These are phyloP conservation scores for Chesias legatella DNA, from an alignment of 2,888 invertebrate species.

Conservation along the genomic window DNA sequence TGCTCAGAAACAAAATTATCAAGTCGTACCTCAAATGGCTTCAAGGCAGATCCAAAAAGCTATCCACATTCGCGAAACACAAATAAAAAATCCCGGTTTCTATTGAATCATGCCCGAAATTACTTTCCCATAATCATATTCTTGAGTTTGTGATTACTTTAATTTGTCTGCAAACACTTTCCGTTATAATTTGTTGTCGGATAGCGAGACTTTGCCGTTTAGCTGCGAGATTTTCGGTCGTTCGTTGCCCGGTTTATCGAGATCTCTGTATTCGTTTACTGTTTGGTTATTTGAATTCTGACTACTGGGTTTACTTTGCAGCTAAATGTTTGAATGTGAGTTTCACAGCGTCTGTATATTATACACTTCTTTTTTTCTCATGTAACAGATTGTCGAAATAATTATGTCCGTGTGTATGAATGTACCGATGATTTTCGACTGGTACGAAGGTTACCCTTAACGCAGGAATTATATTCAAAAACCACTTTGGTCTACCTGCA, in stretches of 20 bases:
- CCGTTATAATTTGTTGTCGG: slow-evolving; percentile 44
- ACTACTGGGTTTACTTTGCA: too few relatives aligned
- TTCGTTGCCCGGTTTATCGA: slow-evolving; percentile 31
- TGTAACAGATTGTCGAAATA: too few relatives aligned
- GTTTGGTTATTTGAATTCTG: background rate
- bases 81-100: slow-evolving; percentile 24
- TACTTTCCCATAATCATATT: slow-evolving; percentile 27
- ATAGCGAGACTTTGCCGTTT: slow-evolving; percentile 34
- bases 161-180: slow-evolving; percentile 37
- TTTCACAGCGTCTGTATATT: too few relatives aligned
- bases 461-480: too few relatives aligned
- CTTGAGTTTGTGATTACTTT: slow-evolving; percentile 37
- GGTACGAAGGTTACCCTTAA: too few relatives aligned
- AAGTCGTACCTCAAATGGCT: background rate
- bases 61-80: slow-evolving; percentile 10
- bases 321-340: too few relatives aligned
- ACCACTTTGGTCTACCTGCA: too few relatives aligned
- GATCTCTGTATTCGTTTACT: slow-evolving; percentile 15
- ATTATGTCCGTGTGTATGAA: too few relatives aligned
- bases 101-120: slow-evolving; percentile 30
- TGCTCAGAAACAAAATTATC: background rate
- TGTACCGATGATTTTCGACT: too few relatives aligned
- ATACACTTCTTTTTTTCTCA: too few relatives aligned
- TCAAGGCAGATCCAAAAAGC: slow-evolving; percentile 6
- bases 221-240: slow-evolving; percentile 35